Percentiles rank a stretch among this genome's conserved stretches.
Conservation (phyloP, 1,140 invertebrate species). For the Hycleus phaleratus region DNA sequence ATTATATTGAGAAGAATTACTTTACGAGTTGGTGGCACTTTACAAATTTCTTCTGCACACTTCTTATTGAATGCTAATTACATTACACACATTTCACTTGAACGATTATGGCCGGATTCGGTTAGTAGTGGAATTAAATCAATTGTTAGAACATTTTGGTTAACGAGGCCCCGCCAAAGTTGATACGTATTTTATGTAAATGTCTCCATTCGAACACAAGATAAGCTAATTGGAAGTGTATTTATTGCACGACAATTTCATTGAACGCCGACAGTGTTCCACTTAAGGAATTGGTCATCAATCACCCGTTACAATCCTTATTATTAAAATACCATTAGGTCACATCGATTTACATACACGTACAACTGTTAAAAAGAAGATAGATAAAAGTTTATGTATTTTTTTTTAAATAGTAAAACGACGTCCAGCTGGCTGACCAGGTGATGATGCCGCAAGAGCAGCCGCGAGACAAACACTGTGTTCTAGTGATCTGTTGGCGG, state of each 20-base stretch:
- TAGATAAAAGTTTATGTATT: neutral
- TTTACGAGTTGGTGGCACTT: no score
- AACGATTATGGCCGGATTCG: neutral
- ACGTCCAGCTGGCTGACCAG: neutral
- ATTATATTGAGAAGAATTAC: no score
- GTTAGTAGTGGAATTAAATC: neutral
- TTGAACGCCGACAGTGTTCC: neutral
- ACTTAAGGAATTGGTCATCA: neutral
- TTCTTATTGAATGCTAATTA: neutral
- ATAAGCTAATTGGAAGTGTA: neutral
- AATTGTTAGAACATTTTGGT: no score
- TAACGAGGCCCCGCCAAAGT: neutral
- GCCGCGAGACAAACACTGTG: neutral
- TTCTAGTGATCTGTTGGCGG: neutral
- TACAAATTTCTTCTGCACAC: no score
- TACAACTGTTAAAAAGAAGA: neutral
- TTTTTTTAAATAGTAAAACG: neutral
- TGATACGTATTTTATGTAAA: neutral
- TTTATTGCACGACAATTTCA: neutral
- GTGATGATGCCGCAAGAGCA: neutral
- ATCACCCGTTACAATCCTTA: neutral
- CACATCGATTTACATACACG: neutral
- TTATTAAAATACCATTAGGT: neutral
- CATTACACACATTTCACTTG: neutral
- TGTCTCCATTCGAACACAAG: neutral